Evolutionary conservation across 2,113 vertebrate genomes (phyloP).

Genomic region (Plotosus lineatus): DNA sequence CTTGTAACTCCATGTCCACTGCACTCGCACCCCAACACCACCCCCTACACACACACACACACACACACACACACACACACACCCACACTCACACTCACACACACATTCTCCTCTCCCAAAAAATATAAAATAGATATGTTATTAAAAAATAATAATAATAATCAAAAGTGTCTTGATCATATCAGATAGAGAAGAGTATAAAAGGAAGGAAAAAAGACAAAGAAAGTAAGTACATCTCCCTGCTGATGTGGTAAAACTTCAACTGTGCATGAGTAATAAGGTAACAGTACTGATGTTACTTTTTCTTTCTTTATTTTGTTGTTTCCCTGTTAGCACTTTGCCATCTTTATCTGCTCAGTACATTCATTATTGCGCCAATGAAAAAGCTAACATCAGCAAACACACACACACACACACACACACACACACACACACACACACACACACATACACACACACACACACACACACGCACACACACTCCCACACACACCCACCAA

Average conservation of each 20-base stretch:
- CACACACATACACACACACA: constrained; percentile 7
- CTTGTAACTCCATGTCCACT: background rate
- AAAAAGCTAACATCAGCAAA: constrained; percentile 21
- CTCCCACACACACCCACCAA: constrained; percentile 9
- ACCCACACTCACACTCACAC: constrained; percentile 13
- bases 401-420: constrained; percentile 43
- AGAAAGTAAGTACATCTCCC: constrained; percentile 2
- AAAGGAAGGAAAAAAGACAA: too few species aligned
- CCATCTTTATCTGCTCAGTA: constrained; percentile 28
- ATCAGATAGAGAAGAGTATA: background rate
- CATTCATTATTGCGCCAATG: constrained; percentile 32
- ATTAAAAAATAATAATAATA: too few species aligned
- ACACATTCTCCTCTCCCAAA: constrained; percentile 6
- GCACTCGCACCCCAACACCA: too few species aligned
- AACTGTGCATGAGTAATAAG: background rate
- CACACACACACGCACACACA: constrained; percentile 42
- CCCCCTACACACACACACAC: background rate
- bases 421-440: constrained; percentile 14
- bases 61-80: constrained; percentile 6
- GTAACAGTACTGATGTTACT: background rate
- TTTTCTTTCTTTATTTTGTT: background rate
- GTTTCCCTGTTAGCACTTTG: background rate
- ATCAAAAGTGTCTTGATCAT: background rate
- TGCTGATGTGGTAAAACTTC: constrained; percentile 1
- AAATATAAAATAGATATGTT: background rate